Conservation (phyloP, 2,888 invertebrate genomes). For the Mesorhabditis spiculigera region DNA sequence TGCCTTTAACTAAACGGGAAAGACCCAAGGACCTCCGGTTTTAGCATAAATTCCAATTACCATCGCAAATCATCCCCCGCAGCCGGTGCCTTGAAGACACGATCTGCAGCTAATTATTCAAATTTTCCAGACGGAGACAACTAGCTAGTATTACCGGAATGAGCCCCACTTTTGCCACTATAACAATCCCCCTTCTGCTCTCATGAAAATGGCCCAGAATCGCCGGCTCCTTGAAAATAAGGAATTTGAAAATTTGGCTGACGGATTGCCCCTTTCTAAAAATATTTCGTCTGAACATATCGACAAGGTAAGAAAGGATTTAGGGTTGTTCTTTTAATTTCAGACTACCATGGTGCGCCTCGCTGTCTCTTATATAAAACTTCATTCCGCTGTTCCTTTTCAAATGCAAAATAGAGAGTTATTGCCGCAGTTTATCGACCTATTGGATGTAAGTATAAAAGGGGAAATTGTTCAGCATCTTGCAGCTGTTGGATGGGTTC, state of each 20-base stretch:
- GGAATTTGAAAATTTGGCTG: constrained; percentile 89
- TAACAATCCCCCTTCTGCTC: no score
- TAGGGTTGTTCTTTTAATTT: not conserved
- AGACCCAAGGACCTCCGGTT: no score
- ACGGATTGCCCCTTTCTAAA: constrained; percentile 68
- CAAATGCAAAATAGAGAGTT: not conserved
- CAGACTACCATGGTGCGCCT: constrained; percentile 43
- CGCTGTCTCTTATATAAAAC: constrained; percentile 38
- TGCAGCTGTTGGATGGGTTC: constrained; percentile 88
- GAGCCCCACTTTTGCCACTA: no score
- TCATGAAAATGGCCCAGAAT: constrained; percentile 29
- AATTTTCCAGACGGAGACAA: no score
- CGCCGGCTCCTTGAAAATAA: constrained; percentile 89
- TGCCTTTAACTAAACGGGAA: no score
- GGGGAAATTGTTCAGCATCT: constrained; percentile 8
- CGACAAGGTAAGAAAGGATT: constrained; percentile 32
- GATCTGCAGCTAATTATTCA: no score
- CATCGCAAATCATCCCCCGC: no score
- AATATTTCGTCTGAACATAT: constrained; percentile 76
- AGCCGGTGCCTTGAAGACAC: no score
- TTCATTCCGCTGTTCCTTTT: constrained; percentile 24
- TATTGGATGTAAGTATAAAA: not conserved
- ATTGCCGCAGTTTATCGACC: no score
- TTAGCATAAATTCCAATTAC: no score
- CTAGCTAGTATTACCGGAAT: no score